A percentile compares a stretch with the other conserved stretches of the same genome.
These are phyloP conservation scores for Thalpophila matura DNA, from an alignment of 2,888 invertebrate genomes.

Conservation along the genomic window DNA sequence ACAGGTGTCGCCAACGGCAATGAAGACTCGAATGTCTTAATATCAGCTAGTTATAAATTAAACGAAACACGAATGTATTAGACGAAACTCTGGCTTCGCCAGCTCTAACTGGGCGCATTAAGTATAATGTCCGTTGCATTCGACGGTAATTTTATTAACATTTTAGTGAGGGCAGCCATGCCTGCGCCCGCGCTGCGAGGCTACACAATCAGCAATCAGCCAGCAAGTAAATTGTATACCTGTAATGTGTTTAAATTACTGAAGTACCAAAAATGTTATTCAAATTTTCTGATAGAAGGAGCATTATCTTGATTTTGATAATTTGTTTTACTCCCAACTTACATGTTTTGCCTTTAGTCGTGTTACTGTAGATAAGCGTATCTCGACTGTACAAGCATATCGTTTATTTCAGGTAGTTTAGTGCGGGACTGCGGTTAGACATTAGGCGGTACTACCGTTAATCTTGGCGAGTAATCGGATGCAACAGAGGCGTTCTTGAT, in stretches of 20 bases:
- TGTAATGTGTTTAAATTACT: conserved; percentile 66
- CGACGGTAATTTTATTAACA: conserved; percentile 82
- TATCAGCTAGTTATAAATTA: conserved; percentile 77
- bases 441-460: conserved; percentile 72
- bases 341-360: conserved; percentile 32
- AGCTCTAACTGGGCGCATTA: conserved; percentile 75
- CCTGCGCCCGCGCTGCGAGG: conserved; percentile 66
- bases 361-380: conserved; percentile 36
- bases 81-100: conserved; percentile 70
- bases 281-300: conserved; percentile 40
- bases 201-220: conserved; percentile 77
- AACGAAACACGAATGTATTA: conserved; percentile 76
- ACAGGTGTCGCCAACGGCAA: conserved; percentile 72
- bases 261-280: conserved; percentile 55
- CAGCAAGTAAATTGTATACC: conserved; percentile 73
- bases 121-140: conserved; percentile 73
- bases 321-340: conserved; percentile 35
- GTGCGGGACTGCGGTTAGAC: conserved; percentile 47
- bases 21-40: conserved; percentile 79
- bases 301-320: conserved; percentile 49
- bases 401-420: conserved; percentile 47
- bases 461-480: conserved; percentile 64
- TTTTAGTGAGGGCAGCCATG: conserved; percentile 75
- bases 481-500: conserved; percentile 69
- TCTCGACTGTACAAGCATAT: conserved; percentile 34